Evolutionary conservation across 2,797 vertebrate genomes (phyloP), one percentile per base, ranked within the genome.

Genomic region (Pantherophis alleghaniensis): DNA sequence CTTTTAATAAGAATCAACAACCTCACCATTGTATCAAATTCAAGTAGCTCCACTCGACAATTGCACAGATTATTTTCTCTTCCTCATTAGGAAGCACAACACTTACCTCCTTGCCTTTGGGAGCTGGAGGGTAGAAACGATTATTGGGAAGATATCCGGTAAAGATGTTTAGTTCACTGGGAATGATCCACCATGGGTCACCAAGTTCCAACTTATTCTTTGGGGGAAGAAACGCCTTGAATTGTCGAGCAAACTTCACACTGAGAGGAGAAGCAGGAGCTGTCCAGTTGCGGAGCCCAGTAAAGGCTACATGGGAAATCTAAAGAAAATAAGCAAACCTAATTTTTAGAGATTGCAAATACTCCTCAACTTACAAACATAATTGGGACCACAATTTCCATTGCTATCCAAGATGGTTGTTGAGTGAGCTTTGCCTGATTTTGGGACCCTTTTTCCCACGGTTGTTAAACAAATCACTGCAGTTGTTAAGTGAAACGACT

Each of bases 121-220:
- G 98, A 3, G 98, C 92, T 0, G 99, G 99, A 57, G 99, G 99
- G 95, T 99, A 99, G 97, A 99, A 99, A 55, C 99, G 98, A 94
- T 99, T 99, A 97, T 99, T 99, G 94, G 99, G 98, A 95, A 99
- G 97, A 92, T 99, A 99, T 5, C 99, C 99, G 0, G 99, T 99
- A 97, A 99, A 99, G 97, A 99, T 98, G 95, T 98, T 99, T 93
- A 99, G 96, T 93, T 99, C 99, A 0, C 98, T 99, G 13, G 99
- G 98, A 94, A 99, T 98, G 95, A 99, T 97, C 99, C 99, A 99
- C 99, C 99, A 99, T 0, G 98, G 98, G 94, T 99, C 98, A 0
- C 99, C 99, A 20, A 98, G 97, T 69, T 98, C 97, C 1, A 95
- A 69, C 56, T 98, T 98, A 94, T 98, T 98, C 96, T 98, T 98